A percentile compares a stretch with the other conserved stretches of the same genome.
Evolutionary conservation across 2,113 vertebrate genomes (phyloP).

Genomic region (Chelonoidis abingdonii): DNA sequence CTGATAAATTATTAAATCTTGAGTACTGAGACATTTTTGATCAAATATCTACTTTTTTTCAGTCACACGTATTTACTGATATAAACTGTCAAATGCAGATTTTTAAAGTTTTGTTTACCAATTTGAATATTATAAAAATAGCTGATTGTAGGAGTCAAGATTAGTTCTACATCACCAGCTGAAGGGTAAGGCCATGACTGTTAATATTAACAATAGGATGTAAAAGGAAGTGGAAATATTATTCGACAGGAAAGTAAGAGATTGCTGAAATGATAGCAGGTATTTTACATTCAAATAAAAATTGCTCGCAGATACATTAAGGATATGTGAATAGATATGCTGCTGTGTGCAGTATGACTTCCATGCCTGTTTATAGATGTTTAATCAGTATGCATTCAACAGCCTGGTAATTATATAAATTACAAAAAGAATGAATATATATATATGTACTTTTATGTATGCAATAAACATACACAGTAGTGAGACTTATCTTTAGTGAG

Average conservation of each 20-base stretch:
- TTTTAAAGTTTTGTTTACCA: background rate
- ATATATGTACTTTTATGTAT: conserved; percentile 12
- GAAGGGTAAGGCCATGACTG: background rate
- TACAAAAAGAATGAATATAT: conserved; percentile 4
- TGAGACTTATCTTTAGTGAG: conserved; percentile 34
- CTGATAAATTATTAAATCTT: background rate
- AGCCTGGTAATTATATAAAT: background rate
- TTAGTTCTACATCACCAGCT: background rate
- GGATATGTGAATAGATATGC: background rate
- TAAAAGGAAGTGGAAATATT: background rate
- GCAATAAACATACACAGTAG: background rate
- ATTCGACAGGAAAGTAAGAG: background rate
- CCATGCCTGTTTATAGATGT: background rate
- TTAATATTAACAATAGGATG: background rate
- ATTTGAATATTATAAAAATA: background rate
- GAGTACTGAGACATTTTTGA: background rate
- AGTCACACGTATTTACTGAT: background rate
- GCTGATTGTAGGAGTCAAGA: conserved; percentile 2
- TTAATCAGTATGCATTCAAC: background rate
- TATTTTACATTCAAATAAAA: background rate
- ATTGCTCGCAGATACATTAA: background rate
- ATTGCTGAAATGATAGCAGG: background rate
- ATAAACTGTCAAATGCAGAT: background rate
- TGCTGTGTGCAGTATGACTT: background rate
- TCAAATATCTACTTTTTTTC: background rate